These are phyloP conservation scores for Tetragonula clypearis DNA, from an alignment of 1,140 invertebrate species.

Conservation along the genomic window DNA sequence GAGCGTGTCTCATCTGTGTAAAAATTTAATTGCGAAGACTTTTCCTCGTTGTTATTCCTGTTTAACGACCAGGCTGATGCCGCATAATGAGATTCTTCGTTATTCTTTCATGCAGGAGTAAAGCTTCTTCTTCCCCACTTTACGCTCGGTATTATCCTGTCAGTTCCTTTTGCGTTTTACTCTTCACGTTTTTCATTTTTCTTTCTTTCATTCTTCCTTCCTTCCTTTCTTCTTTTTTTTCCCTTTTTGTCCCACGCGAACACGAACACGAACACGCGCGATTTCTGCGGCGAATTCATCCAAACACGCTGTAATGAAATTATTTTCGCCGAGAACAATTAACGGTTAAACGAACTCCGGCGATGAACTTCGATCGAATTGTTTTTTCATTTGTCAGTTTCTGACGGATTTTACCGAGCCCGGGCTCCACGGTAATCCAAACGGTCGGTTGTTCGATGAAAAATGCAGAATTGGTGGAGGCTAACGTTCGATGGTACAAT, in stretches of 20 bases:
- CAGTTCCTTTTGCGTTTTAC: conserved; percentile 5
- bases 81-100: conserved; percentile 33
- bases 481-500: conserved; percentile 65
- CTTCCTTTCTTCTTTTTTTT: not conserved
- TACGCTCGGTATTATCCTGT: conserved; percentile 19
- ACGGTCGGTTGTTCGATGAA: conserved; percentile 62
- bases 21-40: conserved; percentile 66
- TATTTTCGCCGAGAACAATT: conserved; percentile 1
- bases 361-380: conserved; percentile 5
- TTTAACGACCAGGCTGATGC: conserved; percentile 38
- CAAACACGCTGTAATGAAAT: not conserved
- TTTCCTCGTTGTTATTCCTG: conserved; percentile 52
- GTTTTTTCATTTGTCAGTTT: conserved; percentile 38
- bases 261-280: not conserved
- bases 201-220: not conserved
- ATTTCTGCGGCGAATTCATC: not conserved
- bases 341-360: not conserved
- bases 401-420: conserved; percentile 49
- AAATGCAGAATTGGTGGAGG: conserved; percentile 61
- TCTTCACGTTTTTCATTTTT: not conserved
- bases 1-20: conserved; percentile 27
- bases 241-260: not conserved
- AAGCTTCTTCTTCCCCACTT: not conserved
- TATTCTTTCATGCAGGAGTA: conserved; percentile 31
- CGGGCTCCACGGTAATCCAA: conserved; percentile 53